Conservation (phyloP, 2,113 vertebrate species). For the Halcyon malimbica region DNA sequence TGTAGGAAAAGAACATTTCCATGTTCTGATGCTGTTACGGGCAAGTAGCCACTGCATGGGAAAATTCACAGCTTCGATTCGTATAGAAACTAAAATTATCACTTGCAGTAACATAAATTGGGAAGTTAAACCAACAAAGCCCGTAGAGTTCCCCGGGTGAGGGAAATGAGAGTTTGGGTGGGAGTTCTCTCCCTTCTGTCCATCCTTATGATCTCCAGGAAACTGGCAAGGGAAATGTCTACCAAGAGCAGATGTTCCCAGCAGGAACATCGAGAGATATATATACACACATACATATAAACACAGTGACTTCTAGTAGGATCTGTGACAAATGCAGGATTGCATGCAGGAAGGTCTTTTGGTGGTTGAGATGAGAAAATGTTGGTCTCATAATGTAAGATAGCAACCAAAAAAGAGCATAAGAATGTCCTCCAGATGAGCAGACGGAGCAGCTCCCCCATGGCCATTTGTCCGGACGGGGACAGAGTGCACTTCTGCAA, state of each 20-base stretch:
- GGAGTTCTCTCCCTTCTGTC: conserved; percentile 7
- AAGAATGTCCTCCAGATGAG: not conserved
- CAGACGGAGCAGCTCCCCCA: not conserved
- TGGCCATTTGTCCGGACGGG: not conserved
- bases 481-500: not conserved
- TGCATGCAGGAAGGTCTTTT: not conserved
- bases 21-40: not conserved
- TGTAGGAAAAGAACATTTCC: not conserved
- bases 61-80: not conserved
- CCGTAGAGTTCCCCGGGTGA: not conserved
- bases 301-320: not conserved
- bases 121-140: conserved; percentile 12
- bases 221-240: not conserved
- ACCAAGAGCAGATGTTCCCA: conserved; percentile 44
- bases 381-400: not conserved
- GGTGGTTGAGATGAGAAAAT: not conserved
- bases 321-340: not conserved
- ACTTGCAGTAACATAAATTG: not conserved
- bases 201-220: conserved; percentile 35
- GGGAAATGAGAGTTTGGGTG: not conserved
- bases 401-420: not conserved
- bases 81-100: not conserved
- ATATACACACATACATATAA: not conserved
- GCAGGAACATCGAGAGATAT: not conserved
- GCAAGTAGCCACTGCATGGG: not conserved